Conservation (phyloP, 2,113 vertebrate species). For the Baryphthengus martii region DNA sequence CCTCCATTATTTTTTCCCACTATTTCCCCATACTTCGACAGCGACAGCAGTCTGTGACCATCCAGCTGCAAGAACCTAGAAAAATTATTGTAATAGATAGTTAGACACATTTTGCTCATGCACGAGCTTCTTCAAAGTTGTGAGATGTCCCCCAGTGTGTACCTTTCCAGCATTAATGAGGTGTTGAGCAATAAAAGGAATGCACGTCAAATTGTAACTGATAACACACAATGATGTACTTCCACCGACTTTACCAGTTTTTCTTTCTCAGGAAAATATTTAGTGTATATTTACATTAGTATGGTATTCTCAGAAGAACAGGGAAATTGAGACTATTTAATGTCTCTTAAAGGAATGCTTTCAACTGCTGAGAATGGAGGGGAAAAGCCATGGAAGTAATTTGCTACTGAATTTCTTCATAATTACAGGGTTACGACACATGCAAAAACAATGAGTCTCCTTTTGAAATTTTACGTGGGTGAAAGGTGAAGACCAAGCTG, state of each 20-base stretch:
- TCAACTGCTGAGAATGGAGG: constrained; percentile 52
- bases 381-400: constrained; percentile 62
- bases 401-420: constrained; percentile 68
- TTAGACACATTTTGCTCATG: neutral
- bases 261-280: constrained; percentile 5
- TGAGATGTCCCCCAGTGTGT: neutral
- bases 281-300: constrained; percentile 40
- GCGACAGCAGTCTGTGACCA: neutral
- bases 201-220: neutral
- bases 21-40: neutral
- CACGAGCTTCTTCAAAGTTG: neutral
- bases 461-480: constrained; percentile 59
- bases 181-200: neutral
- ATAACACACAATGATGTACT: neutral
- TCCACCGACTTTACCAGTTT: neutral
- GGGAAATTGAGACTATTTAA: constrained; percentile 41
- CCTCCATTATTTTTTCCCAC: neutral
- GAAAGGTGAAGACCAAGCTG: constrained; percentile 61
- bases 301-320: constrained; percentile 20
- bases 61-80: neutral
- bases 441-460: constrained; percentile 62
- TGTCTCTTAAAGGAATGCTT: constrained; percentile 58
- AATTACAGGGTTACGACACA: constrained; percentile 62
- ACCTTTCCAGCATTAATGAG: neutral
- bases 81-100: neutral